A percentile compares a stretch with the other conserved stretches of the same genome.
Evolutionary conservation across 92 coral and sea anemone species (phyloP).

Genomic region (Zoanthus solanderi): DNA sequence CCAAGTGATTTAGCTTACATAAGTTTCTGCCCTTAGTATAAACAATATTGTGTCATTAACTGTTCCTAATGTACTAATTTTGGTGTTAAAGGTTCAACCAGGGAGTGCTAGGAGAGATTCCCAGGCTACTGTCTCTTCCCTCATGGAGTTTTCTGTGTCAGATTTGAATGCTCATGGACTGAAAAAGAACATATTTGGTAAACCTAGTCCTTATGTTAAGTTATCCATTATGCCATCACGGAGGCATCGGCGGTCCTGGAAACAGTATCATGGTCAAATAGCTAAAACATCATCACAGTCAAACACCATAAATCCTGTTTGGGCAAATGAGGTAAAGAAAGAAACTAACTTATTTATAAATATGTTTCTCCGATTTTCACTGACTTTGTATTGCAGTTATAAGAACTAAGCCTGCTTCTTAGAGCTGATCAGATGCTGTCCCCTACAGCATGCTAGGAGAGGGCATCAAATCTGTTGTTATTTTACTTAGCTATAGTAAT

Average conservation of each 20-base stretch:
- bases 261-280: slow-evolving; percentile 95
- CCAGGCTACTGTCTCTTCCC: slow-evolving; percentile 63
- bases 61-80: background rate
- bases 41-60: too few species aligned
- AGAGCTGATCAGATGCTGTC: too few species aligned
- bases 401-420: background rate
- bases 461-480: too few species aligned
- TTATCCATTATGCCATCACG: slow-evolving; percentile 92
- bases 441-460: too few species aligned
- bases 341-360: background rate
- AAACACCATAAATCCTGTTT: slow-evolving; percentile 88
- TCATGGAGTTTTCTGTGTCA: slow-evolving; percentile 84
- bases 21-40: too few species aligned
- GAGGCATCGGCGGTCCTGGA: slow-evolving; percentile 94
- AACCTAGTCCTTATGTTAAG: slow-evolving; percentile 98
- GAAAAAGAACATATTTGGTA: slow-evolving; percentile 93
- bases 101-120: slow-evolving; percentile 66
- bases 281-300: slow-evolving; percentile 93
- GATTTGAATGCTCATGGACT: slow-evolving; percentile 89
- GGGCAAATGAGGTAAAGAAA: slow-evolving; percentile 86
- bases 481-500: too few species aligned
- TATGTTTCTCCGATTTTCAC: background rate
- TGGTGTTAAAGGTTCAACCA: slow-evolving; percentile 31
- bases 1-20: too few species aligned
- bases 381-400: background rate